Evolutionary conservation across 1,140 invertebrate species (phyloP), one percentile per base, ranked within the genome.

Genomic region (Papilio polytes): DNA sequence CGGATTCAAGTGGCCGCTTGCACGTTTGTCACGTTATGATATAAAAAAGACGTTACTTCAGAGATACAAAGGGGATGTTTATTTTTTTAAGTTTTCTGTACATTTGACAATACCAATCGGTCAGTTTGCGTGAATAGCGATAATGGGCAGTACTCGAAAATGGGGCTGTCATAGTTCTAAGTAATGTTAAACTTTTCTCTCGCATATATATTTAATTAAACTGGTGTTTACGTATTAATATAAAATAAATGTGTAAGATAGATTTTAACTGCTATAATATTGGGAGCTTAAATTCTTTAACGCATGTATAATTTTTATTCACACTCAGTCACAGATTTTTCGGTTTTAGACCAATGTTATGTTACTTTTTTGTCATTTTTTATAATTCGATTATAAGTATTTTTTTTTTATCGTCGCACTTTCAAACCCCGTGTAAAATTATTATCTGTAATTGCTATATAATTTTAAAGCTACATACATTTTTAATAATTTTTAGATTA

Each of bases 281-380:
- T 26, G 59, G 20, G 59, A 63, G 59, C 59, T 63, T 63, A 63
- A 63, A 63, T 63, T 63, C n/a, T 63, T 63, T 26, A 26, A 26
- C 10, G 22, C 59, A 63, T 63, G 22, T 63, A 22, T 22, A 31
- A 26, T 13, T 63, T 10, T 13, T 1, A 3, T 6, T 13, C 22
- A 63, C 53, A 20, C 8, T 56, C n/a, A 56, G 53, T 13, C 20
- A 12, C 26, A 70, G 63, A 70, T 70, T 70, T 15, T 15, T 70
- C 15, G 22, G 13, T 70, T 70, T 70, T 13, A 70, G 31, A 31
- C 12, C 36, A 13, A 66, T 13, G 3, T 36, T 70, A 26, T 26
- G 9, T 63, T 70, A 4, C 4, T 70, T 70, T 8, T 36, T 56
- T 9, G 53, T 56, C 20, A 56, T 56, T 20, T n/a, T 36, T 56